Percentiles rank a stretch among this genome's conserved stretches.
These are phyloP conservation scores for Ormyrus pomaceus DNA, from an alignment of 2,888 invertebrate species.

Conservation along the genomic window DNA sequence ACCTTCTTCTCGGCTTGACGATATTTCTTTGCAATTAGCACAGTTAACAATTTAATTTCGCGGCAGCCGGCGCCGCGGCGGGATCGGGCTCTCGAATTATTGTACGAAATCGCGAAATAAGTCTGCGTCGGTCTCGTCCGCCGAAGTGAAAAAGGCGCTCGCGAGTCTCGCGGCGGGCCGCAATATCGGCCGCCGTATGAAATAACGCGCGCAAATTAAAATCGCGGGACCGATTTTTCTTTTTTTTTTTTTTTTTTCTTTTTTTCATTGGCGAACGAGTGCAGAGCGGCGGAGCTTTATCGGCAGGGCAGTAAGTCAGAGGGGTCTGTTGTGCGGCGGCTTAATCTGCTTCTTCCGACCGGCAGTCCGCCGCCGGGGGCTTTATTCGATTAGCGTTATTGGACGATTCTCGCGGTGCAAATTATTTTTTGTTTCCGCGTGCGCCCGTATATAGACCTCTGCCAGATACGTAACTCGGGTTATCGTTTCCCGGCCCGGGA, in stretches of 20 bases:
- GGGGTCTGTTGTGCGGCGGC: not conserved
- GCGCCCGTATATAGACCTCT: too few relatives aligned
- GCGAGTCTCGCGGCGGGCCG: not conserved
- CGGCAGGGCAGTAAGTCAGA: slow-evolving; percentile 22
- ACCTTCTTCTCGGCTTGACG: not conserved
- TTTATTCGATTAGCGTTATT: slow-evolving; percentile 8
- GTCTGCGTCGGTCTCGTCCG: too few relatives aligned
- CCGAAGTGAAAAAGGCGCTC: not conserved
- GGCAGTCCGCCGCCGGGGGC: not conserved
- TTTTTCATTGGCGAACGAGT: slow-evolving; percentile 28
- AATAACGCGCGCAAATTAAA: slow-evolving; percentile 38
- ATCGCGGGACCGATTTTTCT: not conserved
- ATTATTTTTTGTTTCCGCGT: not conserved
- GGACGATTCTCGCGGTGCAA: not conserved
- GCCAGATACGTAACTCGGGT: too few relatives aligned
- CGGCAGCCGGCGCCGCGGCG: not conserved
- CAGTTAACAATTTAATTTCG: slow-evolving; percentile 36
- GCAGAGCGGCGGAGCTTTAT: not conserved
- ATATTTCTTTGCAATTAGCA: slow-evolving; percentile 15
- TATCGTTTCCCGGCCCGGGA: too few relatives aligned
- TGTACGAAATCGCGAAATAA: too few relatives aligned
- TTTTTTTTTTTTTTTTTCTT: too few relatives aligned
- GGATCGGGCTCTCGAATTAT: not conserved
- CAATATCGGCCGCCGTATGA: slow-evolving; percentile 10
- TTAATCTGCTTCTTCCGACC: not conserved